phyloP scores from a whole-genome alignment of 23 tunicate species.

The Aplidium turbinatum region DNA sequence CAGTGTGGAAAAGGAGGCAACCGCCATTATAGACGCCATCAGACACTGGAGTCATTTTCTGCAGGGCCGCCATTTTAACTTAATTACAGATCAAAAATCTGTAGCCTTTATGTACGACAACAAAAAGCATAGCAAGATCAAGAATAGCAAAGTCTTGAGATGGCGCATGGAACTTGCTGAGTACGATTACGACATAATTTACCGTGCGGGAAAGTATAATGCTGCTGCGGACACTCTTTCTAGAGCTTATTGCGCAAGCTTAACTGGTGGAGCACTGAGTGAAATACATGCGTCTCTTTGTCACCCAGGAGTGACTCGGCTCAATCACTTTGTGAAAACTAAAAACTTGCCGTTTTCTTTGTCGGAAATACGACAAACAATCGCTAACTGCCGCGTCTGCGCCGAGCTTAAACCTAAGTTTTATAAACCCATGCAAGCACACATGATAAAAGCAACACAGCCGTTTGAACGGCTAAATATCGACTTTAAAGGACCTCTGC shows the following conservation, averaged over 20 bases:
- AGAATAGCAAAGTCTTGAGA: constrained; percentile 31
- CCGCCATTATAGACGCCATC: constrained; percentile 20
- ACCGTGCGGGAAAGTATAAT: constrained; percentile 18
- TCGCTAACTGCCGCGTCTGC: constrained; percentile 9
- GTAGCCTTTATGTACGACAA: constrained; percentile 43
- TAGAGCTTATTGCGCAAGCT: constrained; percentile 26
- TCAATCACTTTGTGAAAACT: constrained; percentile 13
- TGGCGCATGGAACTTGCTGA: constrained; percentile 32
- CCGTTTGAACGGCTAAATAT: constrained; percentile 12
- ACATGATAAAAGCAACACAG: constrained; percentile 34
- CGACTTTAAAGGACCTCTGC: constrained; percentile 35
- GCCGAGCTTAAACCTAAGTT: constrained; percentile 17
- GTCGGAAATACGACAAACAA: constrained; percentile 19
- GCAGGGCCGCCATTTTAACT: constrained; percentile 1
- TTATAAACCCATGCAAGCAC: neutral
- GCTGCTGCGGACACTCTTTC: constrained; percentile 22
- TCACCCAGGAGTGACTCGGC: constrained; percentile 28
- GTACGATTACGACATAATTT: constrained; percentile 9
- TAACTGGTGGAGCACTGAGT: too few species aligned
- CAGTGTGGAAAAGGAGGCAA: constrained; percentile 36
- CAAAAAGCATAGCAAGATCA: constrained; percentile 16
- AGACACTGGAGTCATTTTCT: constrained; percentile 25
- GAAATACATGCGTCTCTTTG: constrained; percentile 25
- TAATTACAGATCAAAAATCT: constrained; percentile 39
- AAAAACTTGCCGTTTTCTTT: constrained; percentile 33